Percentiles rank a stretch among this genome's conserved stretches.
Evolutionary conservation across 2,888 invertebrate genomes (phyloP).

Genomic region (Timema podura): DNA sequence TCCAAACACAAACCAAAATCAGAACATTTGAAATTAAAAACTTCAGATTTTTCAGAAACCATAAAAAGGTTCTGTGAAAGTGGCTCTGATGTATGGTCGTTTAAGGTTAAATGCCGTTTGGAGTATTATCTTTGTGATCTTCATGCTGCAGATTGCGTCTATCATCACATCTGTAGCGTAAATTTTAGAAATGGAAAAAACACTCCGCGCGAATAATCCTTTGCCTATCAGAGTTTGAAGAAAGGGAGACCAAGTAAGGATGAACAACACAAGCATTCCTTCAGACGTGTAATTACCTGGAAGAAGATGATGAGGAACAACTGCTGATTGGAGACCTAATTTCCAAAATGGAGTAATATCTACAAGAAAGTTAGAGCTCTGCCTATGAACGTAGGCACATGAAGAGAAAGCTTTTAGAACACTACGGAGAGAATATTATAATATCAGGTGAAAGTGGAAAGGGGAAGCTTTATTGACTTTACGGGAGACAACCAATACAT

Average conservation of each 20-base stretch:
- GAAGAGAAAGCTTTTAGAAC: constrained; percentile 10
- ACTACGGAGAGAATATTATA: background rate
- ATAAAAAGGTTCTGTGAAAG: background rate
- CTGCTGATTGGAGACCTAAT: background rate
- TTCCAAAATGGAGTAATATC: constrained; percentile 3
- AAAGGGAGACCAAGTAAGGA: background rate
- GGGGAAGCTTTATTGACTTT: background rate
- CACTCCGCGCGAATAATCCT: constrained; percentile 1
- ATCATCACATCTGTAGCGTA: constrained; percentile 2
- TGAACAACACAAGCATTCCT: background rate
- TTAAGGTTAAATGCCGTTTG: background rate
- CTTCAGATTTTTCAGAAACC: background rate
- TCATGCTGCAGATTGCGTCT: constrained; percentile 6
- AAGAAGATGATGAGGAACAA: constrained; percentile 7
- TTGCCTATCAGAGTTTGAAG: background rate
- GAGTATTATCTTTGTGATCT: background rate
- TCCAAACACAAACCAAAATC: constrained; percentile 8
- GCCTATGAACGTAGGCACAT: background rate
- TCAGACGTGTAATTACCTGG: background rate
- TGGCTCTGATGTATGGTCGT: background rate
- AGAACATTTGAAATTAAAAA: background rate
- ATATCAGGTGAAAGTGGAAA: background rate
- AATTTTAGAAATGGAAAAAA: background rate
- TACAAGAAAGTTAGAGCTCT: background rate
- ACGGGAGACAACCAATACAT: background rate